Evolutionary conservation across 2,113 vertebrate species (phyloP), one percentile per base, ranked within the genome.

Genomic region (Clinocottus analis): DNA sequence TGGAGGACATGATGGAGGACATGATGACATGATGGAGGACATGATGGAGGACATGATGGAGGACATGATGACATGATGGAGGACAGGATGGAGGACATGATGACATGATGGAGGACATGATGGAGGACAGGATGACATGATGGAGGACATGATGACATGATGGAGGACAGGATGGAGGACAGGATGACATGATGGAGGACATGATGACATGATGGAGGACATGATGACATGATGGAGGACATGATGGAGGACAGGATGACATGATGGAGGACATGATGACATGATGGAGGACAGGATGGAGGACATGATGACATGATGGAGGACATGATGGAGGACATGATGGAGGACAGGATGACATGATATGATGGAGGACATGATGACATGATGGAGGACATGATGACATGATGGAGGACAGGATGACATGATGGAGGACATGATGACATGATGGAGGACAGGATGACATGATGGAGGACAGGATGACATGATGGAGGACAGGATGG

Each of bases 71-170:
- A 27, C 55, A 41, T 77, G 27, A n/a, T n/a, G n/a, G n/a, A n/a
- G n/a, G 2, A 31, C 29, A 31, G 2, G 29, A 31, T 74, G n/a
- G 60, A 75, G 84, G 65, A 16, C 58, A 51, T 62, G 45, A 55
- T 31, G 53, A 27, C 55, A 41, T 77, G 27, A n/a, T n/a, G n/a
- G n/a, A n/a, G n/a, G 2, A 31, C 29, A 31, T 31, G 29, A 31
- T 74, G n/a, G 60, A 75, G 84, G 65, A 16, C 58, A 51, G 58
- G 45, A 55, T 31, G 53, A 27, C 55, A 41, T 77, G 27, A n/a
- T n/a, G n/a, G n/a, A n/a, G n/a, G n/a, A n/a, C n/a, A n/a, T n/a
- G n/a, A n/a, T n/a, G n/a, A n/a, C n/a, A n/a, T n/a, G n/a, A n/a
- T n/a, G n/a, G n/a, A n/a, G n/a, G 2, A 31, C 29, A 31, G 2